These are phyloP conservation scores for Metalampra italica DNA, from an alignment of 2,888 invertebrate species.

Conservation along the genomic window DNA sequence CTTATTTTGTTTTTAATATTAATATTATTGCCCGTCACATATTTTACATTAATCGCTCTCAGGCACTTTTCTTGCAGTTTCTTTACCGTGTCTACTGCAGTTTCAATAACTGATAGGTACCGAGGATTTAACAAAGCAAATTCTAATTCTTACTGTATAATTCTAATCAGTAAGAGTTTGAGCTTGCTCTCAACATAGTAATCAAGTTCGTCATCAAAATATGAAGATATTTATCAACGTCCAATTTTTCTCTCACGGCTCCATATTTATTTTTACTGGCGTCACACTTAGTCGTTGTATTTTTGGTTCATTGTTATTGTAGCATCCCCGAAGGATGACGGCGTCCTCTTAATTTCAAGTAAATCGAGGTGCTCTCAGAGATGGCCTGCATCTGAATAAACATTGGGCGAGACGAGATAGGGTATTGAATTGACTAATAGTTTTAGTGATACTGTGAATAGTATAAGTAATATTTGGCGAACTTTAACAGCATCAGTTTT, in stretches of 20 bases:
- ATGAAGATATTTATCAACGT: neutral
- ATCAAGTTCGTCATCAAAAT: neutral
- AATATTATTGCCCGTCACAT: too few relatives aligned
- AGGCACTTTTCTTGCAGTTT: too few relatives aligned
- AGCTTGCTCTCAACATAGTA: too few relatives aligned
- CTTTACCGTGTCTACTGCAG: too few relatives aligned
- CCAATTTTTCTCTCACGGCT: slow-evolving; percentile 21
- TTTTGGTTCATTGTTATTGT: slow-evolving; percentile 71
- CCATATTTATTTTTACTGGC: slow-evolving; percentile 46
- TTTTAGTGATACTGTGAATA: too few relatives aligned
- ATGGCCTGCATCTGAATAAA: slow-evolving; percentile 75
- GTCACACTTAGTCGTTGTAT: slow-evolving; percentile 54
- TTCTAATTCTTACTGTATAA: too few relatives aligned
- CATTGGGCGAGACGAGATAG: slow-evolving; percentile 39
- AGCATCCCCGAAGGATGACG: slow-evolving; percentile 60
- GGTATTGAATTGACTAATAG: neutral
- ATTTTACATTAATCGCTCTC: too few relatives aligned
- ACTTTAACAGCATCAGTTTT: slow-evolving; percentile 21
- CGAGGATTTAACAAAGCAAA: too few relatives aligned
- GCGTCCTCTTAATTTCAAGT: slow-evolving; percentile 75
- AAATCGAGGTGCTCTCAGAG: slow-evolving; percentile 67
- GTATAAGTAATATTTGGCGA: slow-evolving; percentile 16
- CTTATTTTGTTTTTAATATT: too few relatives aligned
- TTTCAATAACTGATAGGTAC: too few relatives aligned
- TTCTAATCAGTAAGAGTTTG: too few relatives aligned